Evolutionary conservation across 2,113 vertebrate species (phyloP), one percentile per base, ranked within the genome.

Genomic region (Desmodus rotundus): DNA sequence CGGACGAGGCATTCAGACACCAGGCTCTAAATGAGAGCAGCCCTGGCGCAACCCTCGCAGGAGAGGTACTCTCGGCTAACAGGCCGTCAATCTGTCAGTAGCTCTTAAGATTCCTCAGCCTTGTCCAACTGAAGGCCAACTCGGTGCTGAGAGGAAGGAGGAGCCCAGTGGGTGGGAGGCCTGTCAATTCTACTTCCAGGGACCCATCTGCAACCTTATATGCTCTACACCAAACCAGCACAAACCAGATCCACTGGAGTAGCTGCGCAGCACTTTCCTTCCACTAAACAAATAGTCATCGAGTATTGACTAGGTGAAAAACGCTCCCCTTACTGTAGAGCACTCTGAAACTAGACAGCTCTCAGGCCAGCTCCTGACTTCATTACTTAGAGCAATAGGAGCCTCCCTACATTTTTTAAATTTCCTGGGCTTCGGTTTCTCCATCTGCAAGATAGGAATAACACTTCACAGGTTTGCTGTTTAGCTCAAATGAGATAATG

Each of bases 41-140:
- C 56, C 54, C 72, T 82, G 78, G 84, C 4, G 4, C 93, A 95
- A 90, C 74, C 85, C 83, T 97, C 41, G 0, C 33, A 70, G 89
- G 70, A 93, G 65, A 95, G 67, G 47, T 38, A 33, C 13, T 45
- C 87, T 73, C 45, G 8, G 83, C 74, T 92, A 97, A 92, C 84
- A 85, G 89, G 81, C 87, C 73, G 0, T 96, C 95, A 95, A 76
- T 86, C 81, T 96, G 95, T 96, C 94, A 96, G 92, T 20, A 74
- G 54, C 81, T 93, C 90, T 96, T 86, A 97, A 77, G 74, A 91
- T 65, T 91, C 61, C 38, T 93, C 67, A 87, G 68, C 38, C 38
- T 73, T 80, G 45, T 89, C 91, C 76, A 67, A 15, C 8, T 9
- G 61, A 96, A 93, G 77, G n/a, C 76, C 76, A 52, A 47, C 74